phyloP scores from a whole-genome alignment of 2,113 vertebrate species.

The Sinosuthora webbiana region DNA sequence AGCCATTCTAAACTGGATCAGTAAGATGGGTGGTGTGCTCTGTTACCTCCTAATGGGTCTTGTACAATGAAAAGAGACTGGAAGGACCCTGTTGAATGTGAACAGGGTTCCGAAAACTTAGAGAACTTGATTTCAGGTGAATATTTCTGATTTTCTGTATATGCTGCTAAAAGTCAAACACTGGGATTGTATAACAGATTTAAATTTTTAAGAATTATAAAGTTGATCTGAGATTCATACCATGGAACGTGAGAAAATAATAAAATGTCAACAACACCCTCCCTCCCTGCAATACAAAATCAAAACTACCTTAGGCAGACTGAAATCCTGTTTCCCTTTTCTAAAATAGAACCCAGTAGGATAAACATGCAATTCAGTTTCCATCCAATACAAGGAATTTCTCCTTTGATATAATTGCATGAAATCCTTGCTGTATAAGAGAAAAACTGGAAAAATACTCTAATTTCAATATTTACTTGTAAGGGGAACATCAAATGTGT shows the following conservation, averaged over 20 bases:
- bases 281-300: background rate
- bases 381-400: background rate
- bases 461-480: background rate
- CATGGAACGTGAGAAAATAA: background rate
- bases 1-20: background rate
- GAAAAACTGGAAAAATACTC: background rate
- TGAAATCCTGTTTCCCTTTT: background rate
- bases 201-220: background rate
- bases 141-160: background rate
- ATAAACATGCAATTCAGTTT: background rate
- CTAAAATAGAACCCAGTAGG: background rate
- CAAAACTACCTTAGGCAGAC: background rate
- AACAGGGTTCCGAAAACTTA: background rate
- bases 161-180: background rate
- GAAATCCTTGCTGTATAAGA: background rate
- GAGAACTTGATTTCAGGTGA: background rate
- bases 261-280: background rate
- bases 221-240: background rate
- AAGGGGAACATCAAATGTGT: background rate
- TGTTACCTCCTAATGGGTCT: background rate
- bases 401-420: background rate
- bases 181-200: background rate
- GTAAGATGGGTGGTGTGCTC: background rate
- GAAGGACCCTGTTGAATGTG: background rate
- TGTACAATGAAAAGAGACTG: background rate